A percentile compares a stretch with the other conserved stretches of the same genome.
phyloP scores from a whole-genome alignment of 2,113 vertebrate genomes.

The Cephalophus harveyi region DNA sequence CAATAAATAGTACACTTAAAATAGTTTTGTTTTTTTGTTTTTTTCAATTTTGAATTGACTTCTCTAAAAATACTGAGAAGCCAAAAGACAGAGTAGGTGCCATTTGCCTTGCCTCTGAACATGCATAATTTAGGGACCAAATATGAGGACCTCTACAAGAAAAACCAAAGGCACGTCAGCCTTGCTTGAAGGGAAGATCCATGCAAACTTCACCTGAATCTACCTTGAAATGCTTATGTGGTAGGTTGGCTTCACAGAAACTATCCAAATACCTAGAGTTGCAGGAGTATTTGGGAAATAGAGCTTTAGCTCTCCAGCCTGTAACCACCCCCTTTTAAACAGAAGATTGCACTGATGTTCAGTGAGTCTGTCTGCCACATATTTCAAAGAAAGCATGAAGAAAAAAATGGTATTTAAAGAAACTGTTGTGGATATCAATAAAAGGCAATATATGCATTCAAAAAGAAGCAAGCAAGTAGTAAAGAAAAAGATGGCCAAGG shows the following conservation, averaged over 20 bases:
- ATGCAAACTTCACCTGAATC: background rate
- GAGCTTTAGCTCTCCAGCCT: background rate
- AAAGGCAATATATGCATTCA: background rate
- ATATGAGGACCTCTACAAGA: background rate
- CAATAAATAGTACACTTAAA: background rate
- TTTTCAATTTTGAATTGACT: background rate
- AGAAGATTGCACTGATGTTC: background rate
- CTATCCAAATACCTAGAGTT: background rate
- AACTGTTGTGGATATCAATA: background rate
- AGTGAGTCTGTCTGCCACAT: constrained; percentile 14
- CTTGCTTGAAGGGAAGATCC: background rate
- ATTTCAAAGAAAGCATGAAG: background rate
- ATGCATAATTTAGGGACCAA: background rate
- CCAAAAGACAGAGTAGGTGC: background rate
- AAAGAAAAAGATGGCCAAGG: background rate
- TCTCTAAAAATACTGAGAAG: background rate
- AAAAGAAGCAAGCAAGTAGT: background rate
- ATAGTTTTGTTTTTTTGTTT: background rate
- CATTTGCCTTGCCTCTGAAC: background rate
- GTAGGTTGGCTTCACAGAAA: background rate
- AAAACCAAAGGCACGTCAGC: background rate
- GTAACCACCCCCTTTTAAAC: background rate
- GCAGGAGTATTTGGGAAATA: background rate
- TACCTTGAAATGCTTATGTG: background rate
- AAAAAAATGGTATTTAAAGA: constrained; percentile 35